phyloP scores from a whole-genome alignment of 2,888 invertebrate species.

The Ormyrus pomaceus region DNA sequence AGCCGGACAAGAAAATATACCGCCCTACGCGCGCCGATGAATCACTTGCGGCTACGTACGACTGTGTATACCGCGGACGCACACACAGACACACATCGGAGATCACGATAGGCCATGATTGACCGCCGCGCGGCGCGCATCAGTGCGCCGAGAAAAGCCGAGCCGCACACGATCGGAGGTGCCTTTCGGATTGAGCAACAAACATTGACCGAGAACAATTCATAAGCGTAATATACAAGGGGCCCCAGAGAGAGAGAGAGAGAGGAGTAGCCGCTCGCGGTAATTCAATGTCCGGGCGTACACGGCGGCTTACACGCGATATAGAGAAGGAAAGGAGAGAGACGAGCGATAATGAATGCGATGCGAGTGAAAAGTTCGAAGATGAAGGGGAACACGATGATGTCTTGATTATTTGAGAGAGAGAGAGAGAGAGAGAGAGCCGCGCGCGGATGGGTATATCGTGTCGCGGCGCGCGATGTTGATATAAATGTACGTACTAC shows the following conservation, averaged over 20 bases:
- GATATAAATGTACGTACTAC: slow-evolving; percentile 31
- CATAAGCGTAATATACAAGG: slow-evolving; percentile 39
- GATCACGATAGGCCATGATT: background rate
- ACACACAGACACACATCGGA: background rate
- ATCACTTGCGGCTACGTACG: slow-evolving; percentile 37
- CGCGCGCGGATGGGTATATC: background rate
- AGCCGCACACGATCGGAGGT: background rate
- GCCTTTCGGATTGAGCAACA: slow-evolving; percentile 26
- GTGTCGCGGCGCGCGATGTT: background rate
- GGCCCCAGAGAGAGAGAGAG: background rate
- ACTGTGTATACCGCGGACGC: too few species aligned
- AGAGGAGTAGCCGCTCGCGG: background rate
- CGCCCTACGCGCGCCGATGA: slow-evolving; percentile 37
- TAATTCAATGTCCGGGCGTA: slow-evolving; percentile 44
- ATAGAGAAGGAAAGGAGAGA: background rate
- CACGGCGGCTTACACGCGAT: background rate
- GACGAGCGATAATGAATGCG: slow-evolving; percentile 20
- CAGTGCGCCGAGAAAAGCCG: slow-evolving; percentile 20
- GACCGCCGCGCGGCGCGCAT: slow-evolving; percentile 30
- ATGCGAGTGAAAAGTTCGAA: slow-evolving; percentile 43
- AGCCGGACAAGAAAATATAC: slow-evolving; percentile 50
- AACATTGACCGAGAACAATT: slow-evolving; percentile 41
- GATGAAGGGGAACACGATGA: slow-evolving; percentile 27
- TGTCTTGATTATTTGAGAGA: slow-evolving; percentile 44
- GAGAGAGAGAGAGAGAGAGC: slow-evolving; percentile 2